Conservation (phyloP, 2,797 vertebrate species). For the Toxotes lorentzi region DNA sequence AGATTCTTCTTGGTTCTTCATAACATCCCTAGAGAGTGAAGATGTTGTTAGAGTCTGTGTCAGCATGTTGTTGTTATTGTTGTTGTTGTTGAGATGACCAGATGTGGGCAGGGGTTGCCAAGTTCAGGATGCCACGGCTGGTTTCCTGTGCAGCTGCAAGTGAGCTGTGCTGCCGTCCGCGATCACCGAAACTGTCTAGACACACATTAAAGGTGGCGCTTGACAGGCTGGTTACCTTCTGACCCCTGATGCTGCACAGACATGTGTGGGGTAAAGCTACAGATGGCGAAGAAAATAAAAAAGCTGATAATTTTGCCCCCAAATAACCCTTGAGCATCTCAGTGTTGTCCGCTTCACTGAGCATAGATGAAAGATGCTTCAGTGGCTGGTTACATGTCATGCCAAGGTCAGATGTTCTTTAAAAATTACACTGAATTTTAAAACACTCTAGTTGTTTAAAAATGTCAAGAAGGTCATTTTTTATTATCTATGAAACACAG, state of each 20-base stretch:
- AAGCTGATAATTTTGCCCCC: background rate
- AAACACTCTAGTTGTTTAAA: background rate
- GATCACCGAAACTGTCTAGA: constrained; percentile 41
- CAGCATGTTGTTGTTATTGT: constrained; percentile 16
- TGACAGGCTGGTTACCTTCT: constrained; percentile 47
- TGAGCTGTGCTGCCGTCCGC: constrained; percentile 32
- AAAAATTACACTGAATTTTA: background rate
- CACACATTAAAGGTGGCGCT: constrained; percentile 43
- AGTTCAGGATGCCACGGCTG: constrained; percentile 50
- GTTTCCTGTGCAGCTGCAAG: constrained; percentile 76
- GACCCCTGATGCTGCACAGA: constrained; percentile 23
- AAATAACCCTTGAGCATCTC: background rate
- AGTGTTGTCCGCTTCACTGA: background rate
- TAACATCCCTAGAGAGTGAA: background rate
- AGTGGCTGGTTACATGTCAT: background rate
- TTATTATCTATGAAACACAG: constrained; percentile 18
- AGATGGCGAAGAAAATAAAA: background rate
- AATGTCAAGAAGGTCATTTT: background rate
- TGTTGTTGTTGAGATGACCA: constrained; percentile 52
- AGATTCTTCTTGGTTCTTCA: background rate
- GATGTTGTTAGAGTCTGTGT: constrained; percentile 4
- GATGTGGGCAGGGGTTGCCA: constrained; percentile 22
- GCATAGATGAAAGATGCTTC: background rate
- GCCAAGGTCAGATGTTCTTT: background rate
- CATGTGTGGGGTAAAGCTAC: background rate